Evolutionary conservation across 2,113 vertebrate species (phyloP).

Genomic region (Microtus oregoni): DNA sequence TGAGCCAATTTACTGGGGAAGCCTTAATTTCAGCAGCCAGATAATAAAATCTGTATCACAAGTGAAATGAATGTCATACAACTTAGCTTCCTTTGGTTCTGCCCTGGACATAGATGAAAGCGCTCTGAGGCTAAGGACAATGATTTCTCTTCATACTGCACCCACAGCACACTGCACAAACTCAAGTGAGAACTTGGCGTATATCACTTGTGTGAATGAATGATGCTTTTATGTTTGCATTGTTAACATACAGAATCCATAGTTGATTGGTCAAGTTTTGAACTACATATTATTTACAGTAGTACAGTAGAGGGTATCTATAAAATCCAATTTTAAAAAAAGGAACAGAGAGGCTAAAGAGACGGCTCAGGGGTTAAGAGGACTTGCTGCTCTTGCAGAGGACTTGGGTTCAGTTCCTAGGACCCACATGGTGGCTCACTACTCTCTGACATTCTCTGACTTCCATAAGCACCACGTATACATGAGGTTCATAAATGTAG

Average conservation of each 20-base stretch:
- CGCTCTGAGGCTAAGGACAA: not conserved
- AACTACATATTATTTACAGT: not conserved
- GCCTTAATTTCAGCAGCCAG: not conserved
- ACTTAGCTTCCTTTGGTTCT: not conserved
- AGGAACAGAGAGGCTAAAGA: not conserved
- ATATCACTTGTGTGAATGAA: not conserved
- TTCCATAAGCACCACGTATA: not conserved
- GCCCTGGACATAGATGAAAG: not conserved
- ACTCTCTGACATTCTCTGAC: not conserved
- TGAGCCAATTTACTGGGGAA: not conserved
- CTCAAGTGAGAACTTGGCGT: not conserved
- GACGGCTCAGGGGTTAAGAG: not conserved
- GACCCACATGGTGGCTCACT: not conserved
- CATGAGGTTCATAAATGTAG: not conserved
- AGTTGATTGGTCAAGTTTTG: not conserved
- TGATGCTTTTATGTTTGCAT: not conserved
- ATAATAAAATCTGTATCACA: not conserved
- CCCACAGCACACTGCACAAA: not conserved
- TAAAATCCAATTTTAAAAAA: not conserved
- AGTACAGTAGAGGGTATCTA: not conserved
- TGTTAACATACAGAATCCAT: not conserved
- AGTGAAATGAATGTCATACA: not conserved
- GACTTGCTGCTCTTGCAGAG: not conserved
- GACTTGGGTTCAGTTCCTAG: not conserved
- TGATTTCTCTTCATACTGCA: not conserved